These are phyloP conservation scores for Musca domestica DNA, from an alignment of 1,140 invertebrate species.

Conservation along the genomic window DNA sequence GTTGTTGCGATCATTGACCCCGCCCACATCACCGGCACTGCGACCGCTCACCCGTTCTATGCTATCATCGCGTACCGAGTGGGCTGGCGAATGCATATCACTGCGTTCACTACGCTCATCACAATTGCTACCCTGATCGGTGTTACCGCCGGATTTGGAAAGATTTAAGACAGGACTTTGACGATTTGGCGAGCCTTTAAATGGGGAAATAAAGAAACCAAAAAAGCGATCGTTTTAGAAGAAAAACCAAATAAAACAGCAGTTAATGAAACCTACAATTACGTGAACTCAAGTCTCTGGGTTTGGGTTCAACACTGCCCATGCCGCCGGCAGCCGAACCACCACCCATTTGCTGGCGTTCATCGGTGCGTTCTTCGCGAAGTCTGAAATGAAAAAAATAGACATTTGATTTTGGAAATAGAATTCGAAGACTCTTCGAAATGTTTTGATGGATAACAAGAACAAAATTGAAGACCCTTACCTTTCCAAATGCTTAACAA, in stretches of 20 bases:
- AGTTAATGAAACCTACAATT: slow-evolving; percentile 66
- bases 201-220: slow-evolving; percentile 18
- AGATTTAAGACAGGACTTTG: slow-evolving; percentile 88
- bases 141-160: slow-evolving; percentile 72
- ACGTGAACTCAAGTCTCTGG: slow-evolving; percentile 77
- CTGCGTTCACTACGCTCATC: slow-evolving; percentile 60
- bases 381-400: slow-evolving; percentile 58
- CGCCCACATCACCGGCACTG: slow-evolving; percentile 55
- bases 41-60: slow-evolving; percentile 36
- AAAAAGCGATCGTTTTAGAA: neutral
- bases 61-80: slow-evolving; percentile 54
- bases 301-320: slow-evolving; percentile 65
- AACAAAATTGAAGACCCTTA: too few relatives aligned
- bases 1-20: slow-evolving; percentile 60
- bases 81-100: slow-evolving; percentile 57
- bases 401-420: neutral
- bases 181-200: slow-evolving; percentile 83
- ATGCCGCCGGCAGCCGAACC: slow-evolving; percentile 55
- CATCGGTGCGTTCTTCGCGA: slow-evolving; percentile 76
- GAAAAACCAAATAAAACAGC: neutral
- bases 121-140: slow-evolving; percentile 57
- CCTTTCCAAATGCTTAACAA: slow-evolving; percentile 90
- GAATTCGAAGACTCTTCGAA: neutral
- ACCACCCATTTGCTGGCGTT: slow-evolving; percentile 59
- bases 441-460: too few relatives aligned